These are phyloP conservation scores for Numida meleagris DNA, from an alignment of 2,113 vertebrate species.

Conservation along the genomic window DNA sequence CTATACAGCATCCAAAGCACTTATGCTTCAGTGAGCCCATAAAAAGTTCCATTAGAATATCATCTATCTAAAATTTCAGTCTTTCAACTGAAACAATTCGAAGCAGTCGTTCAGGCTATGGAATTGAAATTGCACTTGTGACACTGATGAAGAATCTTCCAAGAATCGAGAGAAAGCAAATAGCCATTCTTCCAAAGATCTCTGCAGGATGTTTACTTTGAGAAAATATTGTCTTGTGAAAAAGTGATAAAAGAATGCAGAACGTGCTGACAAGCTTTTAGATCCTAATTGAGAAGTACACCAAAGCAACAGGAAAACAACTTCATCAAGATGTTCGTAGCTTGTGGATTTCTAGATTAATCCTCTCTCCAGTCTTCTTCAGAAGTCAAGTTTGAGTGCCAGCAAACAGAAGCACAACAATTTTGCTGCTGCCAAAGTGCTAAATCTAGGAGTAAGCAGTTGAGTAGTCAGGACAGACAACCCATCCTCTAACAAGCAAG, in stretches of 20 bases:
- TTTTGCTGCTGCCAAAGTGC: not conserved
- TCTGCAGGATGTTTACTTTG: not conserved
- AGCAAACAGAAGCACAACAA: not conserved
- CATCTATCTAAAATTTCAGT: slow-evolving; percentile 14
- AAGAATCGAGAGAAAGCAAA: not conserved
- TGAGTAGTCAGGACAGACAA: not conserved
- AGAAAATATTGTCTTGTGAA: not conserved
- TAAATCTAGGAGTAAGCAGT: not conserved
- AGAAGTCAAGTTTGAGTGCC: not conserved
- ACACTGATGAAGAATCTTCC: slow-evolving; percentile 5
- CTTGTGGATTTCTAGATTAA: not conserved
- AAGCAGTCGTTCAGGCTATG: not conserved
- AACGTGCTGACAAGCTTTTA: not conserved
- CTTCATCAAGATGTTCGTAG: no score
- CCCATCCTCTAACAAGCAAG: not conserved
- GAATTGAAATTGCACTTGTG: slow-evolving; percentile 22
- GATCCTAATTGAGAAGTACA: not conserved
- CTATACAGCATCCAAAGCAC: not conserved
- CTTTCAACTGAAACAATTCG: slow-evolving; percentile 21
- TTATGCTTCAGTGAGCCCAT: not conserved
- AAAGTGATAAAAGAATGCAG: not conserved
- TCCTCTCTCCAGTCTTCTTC: not conserved
- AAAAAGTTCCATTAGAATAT: slow-evolving; percentile 3
- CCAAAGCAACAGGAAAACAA: not conserved
- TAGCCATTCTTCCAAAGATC: not conserved